Base-by-base conservation (phyloP, 1,140 invertebrate genomes). In the Bombyx mandarina region DNA sequence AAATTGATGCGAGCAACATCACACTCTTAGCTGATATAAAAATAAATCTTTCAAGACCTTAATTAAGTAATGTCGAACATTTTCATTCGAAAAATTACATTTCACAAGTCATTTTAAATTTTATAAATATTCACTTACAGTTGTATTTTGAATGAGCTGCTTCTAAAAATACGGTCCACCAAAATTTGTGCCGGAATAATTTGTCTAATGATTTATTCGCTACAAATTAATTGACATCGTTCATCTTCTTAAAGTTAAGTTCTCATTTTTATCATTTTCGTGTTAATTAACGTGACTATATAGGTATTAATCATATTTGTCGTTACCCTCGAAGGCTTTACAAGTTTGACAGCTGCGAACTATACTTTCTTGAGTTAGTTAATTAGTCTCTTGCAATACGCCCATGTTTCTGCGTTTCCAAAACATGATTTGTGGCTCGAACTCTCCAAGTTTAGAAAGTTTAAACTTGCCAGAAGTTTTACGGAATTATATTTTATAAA, bases 1-100 rank as follows among this genome's bases (percentile, higher is more conserved):
- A 73, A 71, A 65, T 63, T 62, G 60, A 49, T 35, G 12, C 26
- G 54, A 48, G 43, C 47, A 49, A 47, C 8, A 12, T 26, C 47
- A 49, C 26, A 35, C 26, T 35, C 26, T 35, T 3, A 2, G 26
- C 26, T 35, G 26, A 35, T 35, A 35, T 35, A 35, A 35, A 35
- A 35, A 5, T 35, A 35, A 3, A 35, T 35, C 2, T 35, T 35
- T 35, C 26, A 35, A 3, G 26, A 35, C 26, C 2, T 35, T 35
- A 35, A 35, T 35, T 35, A n/a, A n/a, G n/a, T n/a, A 35, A 35
- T 35, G 26, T 2, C 26, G 26, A 5, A 35, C 26, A 35, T 35
- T 35, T 35, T 35, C 26, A 35, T 35, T 18, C 12, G 12, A 18
- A 18, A 18, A 18, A 35, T 35, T 35, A 3, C 26, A 35, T 35